phyloP scores from a whole-genome alignment of 2,113 vertebrate genomes.

The Callithrix jacchus region DNA sequence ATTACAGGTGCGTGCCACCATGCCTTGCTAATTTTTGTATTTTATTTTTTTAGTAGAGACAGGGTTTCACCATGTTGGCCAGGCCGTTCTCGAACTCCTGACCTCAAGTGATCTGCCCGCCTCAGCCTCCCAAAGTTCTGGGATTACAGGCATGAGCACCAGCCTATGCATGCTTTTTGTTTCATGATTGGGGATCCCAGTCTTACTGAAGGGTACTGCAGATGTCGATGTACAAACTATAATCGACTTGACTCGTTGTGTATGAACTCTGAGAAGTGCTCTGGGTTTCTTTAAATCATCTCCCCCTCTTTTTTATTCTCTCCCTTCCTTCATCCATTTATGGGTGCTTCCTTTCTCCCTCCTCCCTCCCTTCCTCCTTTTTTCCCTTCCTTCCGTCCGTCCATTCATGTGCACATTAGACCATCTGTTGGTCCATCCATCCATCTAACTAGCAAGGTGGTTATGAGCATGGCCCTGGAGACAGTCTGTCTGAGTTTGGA shows the following conservation, averaged over 20 bases:
- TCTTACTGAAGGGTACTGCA: not conserved
- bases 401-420: not conserved
- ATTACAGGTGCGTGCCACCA: too few relatives aligned
- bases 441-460: not conserved
- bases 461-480: not conserved
- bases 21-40: too few relatives aligned
- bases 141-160: too few relatives aligned
- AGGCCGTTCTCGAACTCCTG: too few relatives aligned
- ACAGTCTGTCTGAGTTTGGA: not conserved
- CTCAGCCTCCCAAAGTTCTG: too few relatives aligned
- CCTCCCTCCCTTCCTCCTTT: too few relatives aligned
- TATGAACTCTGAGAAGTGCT: not conserved
- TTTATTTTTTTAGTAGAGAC: too few relatives aligned
- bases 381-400: not conserved
- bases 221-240: not conserved
- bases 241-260: not conserved
- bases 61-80: too few relatives aligned
- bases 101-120: too few relatives aligned
- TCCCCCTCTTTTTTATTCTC: not conserved
- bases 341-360: not conserved
- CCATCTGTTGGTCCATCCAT: not conserved
- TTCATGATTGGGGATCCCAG: not conserved
- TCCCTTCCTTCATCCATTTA: not conserved
- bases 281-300: not conserved
- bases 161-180: not conserved